Conservation (phyloP, 2,797 vertebrate genomes). For the Oceanodroma leucorhoa region DNA sequence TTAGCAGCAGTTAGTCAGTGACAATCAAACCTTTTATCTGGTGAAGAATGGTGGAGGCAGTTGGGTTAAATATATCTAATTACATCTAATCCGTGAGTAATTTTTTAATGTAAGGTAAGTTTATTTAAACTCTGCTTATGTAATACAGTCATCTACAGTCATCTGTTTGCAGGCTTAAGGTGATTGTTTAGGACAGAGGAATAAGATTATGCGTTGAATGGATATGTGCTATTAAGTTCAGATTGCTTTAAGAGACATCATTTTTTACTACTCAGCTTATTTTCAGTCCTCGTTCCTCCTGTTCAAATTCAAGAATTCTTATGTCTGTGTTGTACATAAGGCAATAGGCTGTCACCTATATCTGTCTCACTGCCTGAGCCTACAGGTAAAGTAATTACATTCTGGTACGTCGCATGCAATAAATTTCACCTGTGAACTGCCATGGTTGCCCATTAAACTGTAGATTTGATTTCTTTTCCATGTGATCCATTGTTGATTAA, state of each 20-base stretch:
- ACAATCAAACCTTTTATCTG: background rate
- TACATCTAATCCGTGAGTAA: background rate
- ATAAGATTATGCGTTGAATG: background rate
- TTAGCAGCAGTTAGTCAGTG: background rate
- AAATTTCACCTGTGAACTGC: background rate
- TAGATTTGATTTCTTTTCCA: background rate
- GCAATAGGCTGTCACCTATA: background rate
- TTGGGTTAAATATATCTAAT: background rate
- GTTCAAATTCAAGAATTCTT: background rate
- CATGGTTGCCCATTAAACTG: background rate
- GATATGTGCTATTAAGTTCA: background rate
- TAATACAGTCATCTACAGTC: background rate
- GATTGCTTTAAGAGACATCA: background rate
- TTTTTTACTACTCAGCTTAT: background rate
- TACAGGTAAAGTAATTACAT: background rate
- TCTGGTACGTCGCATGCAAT: background rate
- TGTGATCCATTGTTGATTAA: background rate
- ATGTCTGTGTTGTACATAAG: background rate
- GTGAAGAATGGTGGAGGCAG: background rate
- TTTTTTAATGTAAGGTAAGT: background rate
- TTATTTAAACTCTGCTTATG: background rate
- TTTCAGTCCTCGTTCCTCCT: background rate
- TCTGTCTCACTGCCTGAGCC: background rate
- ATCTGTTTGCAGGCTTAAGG: background rate
- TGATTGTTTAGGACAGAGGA: background rate